phyloP scores from a whole-genome alignment of 2,113 vertebrate species.

The Phaetusa simplex region DNA sequence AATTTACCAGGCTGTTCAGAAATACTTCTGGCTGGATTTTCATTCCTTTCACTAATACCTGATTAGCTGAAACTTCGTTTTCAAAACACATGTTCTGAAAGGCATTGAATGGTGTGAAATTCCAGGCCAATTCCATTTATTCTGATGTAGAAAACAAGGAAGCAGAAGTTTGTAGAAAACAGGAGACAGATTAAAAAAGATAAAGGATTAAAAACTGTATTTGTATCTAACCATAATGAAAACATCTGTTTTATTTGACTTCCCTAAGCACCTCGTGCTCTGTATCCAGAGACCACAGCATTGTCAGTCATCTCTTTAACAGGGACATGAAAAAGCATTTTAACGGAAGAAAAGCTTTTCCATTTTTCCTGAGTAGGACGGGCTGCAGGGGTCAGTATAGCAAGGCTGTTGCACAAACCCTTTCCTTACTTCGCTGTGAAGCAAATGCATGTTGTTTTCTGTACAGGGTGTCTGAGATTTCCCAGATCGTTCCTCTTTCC shows the following conservation, averaged over 20 bases:
- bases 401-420: not conserved
- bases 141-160: not conserved
- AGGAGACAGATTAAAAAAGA: not conserved
- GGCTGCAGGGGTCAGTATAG: slow-evolving; percentile 30
- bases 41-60: not conserved
- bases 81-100: not conserved
- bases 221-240: not conserved
- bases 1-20: not conserved
- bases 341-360: not conserved
- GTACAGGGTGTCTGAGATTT: rapidly evolving
- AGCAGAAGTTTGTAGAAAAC: not conserved
- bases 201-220: not conserved
- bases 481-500: not conserved
- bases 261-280: not conserved
- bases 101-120: not conserved
- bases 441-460: not conserved
- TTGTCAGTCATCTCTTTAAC: not conserved
- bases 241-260: not conserved
- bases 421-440: not conserved
- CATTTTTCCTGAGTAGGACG: not conserved
- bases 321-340: not conserved
- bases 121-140: not conserved
- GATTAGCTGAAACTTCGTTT: not conserved
- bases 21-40: not conserved
- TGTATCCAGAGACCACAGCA: not conserved